Evolutionary conservation across 2,797 vertebrate genomes (phyloP), one percentile per base, ranked within the genome.

Genomic region (Fistularia commersonii): DNA sequence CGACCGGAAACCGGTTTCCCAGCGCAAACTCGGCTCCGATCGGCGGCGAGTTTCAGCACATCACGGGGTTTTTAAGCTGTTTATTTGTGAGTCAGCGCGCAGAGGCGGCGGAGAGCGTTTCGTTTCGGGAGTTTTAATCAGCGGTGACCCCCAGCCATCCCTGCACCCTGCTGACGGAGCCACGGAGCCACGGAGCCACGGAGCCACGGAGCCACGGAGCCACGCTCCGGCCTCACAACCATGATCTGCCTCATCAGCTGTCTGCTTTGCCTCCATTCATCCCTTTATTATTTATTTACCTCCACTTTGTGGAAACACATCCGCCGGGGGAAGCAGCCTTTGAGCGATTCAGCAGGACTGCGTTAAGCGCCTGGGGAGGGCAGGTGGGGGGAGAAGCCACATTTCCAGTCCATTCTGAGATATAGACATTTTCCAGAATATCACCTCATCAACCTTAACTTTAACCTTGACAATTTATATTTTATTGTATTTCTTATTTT

Each of bases 211-310:
- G n/a, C n/a, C n/a, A n/a, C n/a, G n/a, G n/a, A n/a, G n/a, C n/a
- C n/a, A n/a, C n/a, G n/a, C n/a, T n/a, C n/a, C n/a, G n/a, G n/a
- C 63, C 73, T 52, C 39, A 41, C 45, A 47, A 68, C 78, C 83
- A 73, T 87, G 85, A 89, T 88, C 81, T 78, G 81, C 80, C 59
- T 71, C 87, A 84, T 87, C 86, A 77, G 76, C 77, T 82, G 81
- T 87, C 86, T 82, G 72, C 78, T 77, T 66, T 77, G 80, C 68
- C 66, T 69, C 68, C 62, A 80, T 82, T 86, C 77, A 87, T 87
- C 77, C 72, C 60, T 81, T 84, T 53, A 79, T 87, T 80, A 82
- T 84, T 86, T 83, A 87, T 85, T 85, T 87, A 74, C 64, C 67
- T 79, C 64, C 54, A 66, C 75, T 85, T 82, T 81, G 69, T 81